A percentile compares a stretch with the other conserved stretches of the same genome.
Conservation (phyloP, 2,888 invertebrate genomes). For the Ernsta delagoae region DNA sequence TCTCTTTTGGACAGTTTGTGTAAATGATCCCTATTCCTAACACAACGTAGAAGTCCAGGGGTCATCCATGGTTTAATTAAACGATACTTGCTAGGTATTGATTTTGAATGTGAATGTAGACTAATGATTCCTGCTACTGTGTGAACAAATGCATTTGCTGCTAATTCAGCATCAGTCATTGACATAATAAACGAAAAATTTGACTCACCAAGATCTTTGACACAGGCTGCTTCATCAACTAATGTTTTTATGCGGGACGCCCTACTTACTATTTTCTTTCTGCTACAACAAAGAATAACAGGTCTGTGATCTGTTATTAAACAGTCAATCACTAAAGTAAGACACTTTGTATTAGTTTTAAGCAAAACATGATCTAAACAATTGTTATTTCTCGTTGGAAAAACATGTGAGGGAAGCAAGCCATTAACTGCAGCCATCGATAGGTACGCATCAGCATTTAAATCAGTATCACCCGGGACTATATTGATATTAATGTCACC, state of each 20-base stretch:
- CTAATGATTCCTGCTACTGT: background rate
- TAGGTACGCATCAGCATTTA: background rate
- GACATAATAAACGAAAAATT: background rate
- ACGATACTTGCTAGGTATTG: background rate
- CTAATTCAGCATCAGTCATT: background rate
- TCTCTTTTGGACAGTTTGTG: background rate
- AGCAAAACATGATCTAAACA: background rate
- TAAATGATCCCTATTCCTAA: background rate
- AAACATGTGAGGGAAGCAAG: background rate
- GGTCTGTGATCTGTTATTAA: background rate
- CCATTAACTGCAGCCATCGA: background rate
- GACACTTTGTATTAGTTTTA: background rate
- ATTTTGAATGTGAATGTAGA: background rate
- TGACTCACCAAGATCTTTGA: background rate
- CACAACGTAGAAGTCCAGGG: background rate
- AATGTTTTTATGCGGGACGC: background rate
- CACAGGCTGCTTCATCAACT: background rate
- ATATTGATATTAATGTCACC: background rate
- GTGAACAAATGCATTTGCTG: background rate
- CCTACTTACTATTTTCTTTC: background rate
- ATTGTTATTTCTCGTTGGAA: background rate
- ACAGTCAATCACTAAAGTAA: background rate
- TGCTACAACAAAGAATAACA: background rate
- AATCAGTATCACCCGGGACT: background rate
- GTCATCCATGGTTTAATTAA: background rate